Base-by-base conservation (phyloP, 1,140 invertebrate genomes). In the Ptiloglossa arizonensis region DNA sequence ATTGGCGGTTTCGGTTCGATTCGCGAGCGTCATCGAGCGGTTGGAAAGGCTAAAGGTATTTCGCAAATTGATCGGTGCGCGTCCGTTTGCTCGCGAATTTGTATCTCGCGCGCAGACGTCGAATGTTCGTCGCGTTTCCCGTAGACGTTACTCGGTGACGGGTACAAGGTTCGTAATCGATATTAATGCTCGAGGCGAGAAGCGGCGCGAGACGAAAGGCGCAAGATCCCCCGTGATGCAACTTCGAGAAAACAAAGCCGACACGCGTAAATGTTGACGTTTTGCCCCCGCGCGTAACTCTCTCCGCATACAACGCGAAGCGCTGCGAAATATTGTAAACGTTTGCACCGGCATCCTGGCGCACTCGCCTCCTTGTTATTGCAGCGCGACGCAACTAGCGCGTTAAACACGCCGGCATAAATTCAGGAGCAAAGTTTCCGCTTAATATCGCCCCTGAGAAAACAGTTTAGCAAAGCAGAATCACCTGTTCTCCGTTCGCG, bases 331-430 rank as follows among this genome's bases (percentile, higher is more conserved):
- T 56, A 79, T 78, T 71, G 74, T 68, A 50, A 76, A 46, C 15
- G 24, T 48, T 54, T 67, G 17, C 60, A 4, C 19, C 5, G 22
- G 17, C 41, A 13, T 15, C 38, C 27, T 27, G 48, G 44, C 15
- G 38, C 79, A 67, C 73, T 63, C 79, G 41, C 64, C 48, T 68
- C 68, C 62, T 48, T 63, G 68, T 83, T 82, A 54, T 78, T 78
- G 35, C 79, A 50, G 24, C 59, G 27, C 32, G 64, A 76, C 50
- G 64, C 60, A 74, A 69, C 57, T 57, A 27, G 22, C 19, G 22
- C 57, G 68, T 74, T 74, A 44, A 81, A 71, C 38, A 27, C 13
- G 59, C 63, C 19, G 13, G 54, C 60, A 79, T 83, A 79, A 83
- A 83, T 83, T 63, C 66, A 19, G 32, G 52, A 44, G 79, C 74